Percentiles rank a stretch among this genome's conserved stretches.
Conservation (phyloP, 2,888 invertebrate species). For the Eupeodes luniger region DNA sequence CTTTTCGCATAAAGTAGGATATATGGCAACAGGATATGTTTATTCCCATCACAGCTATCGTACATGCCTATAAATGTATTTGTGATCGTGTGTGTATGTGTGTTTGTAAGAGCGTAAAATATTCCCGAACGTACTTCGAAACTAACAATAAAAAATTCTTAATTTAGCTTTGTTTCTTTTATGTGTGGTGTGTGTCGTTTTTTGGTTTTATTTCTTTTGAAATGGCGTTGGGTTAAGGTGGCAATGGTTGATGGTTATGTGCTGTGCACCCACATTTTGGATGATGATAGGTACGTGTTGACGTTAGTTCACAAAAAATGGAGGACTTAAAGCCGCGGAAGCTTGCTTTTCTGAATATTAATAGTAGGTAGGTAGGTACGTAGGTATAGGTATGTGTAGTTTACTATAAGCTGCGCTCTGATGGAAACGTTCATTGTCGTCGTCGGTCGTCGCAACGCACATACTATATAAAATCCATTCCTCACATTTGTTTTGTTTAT, state of each 20-base stretch:
- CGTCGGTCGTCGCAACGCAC: slow-evolving; percentile 47
- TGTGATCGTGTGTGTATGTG: background rate
- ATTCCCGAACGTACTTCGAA: slow-evolving; percentile 54
- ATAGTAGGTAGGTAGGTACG: background rate
- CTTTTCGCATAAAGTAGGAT: background rate
- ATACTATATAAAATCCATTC: slow-evolving; percentile 32
- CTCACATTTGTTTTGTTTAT: background rate
- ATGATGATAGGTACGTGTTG: slow-evolving; percentile 56
- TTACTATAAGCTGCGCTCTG: no score
- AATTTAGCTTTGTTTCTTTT: slow-evolving; percentile 61
- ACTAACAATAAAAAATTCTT: slow-evolving; percentile 75
- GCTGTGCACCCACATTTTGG: slow-evolving; percentile 42
- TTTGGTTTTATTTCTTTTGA: slow-evolving; percentile 18
- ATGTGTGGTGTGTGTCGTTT: background rate
- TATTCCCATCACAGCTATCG: background rate
- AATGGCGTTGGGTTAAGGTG: slow-evolving; percentile 65
- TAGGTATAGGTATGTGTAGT: no score
- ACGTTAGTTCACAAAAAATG: slow-evolving; percentile 45
- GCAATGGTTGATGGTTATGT: slow-evolving; percentile 41
- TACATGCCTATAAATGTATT: background rate
- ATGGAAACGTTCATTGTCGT: background rate
- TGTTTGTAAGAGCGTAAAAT: background rate
- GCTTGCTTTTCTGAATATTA: slow-evolving; percentile 65
- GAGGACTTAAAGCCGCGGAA: slow-evolving; percentile 67
- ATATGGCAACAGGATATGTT: slow-evolving; percentile 45